These are phyloP conservation scores for Nyctalus aviator DNA, from an alignment of 2,797 vertebrate genomes.

Conservation along the genomic window DNA sequence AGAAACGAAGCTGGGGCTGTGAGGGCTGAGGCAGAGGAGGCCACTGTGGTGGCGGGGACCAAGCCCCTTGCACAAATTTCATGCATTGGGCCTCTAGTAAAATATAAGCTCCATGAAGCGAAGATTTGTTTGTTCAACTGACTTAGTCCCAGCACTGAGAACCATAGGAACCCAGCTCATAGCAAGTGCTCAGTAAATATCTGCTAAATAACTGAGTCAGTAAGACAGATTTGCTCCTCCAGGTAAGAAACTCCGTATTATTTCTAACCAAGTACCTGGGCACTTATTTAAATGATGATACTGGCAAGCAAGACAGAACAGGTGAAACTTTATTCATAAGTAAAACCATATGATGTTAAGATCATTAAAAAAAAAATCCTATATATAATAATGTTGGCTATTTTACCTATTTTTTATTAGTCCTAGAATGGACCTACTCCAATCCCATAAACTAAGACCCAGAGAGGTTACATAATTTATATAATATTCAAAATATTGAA, in stretches of 20 bases:
- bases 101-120: constrained; percentile 24
- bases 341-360: constrained; percentile 38
- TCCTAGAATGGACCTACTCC: not conserved
- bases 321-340: not conserved
- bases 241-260: not conserved
- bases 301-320: not conserved
- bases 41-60: too few relatives aligned
- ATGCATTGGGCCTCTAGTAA: not conserved
- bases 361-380: not conserved
- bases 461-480: not conserved
- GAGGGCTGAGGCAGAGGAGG: too few relatives aligned
- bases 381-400: not conserved
- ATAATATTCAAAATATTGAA: not conserved
- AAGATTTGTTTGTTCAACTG: not conserved
- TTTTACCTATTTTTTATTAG: not conserved
- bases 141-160: constrained; percentile 6
- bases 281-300: constrained; percentile 17
- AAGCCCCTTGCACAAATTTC: too few relatives aligned
- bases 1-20: too few relatives aligned
- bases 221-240: not conserved
- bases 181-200: not conserved
- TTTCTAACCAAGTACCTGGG: not conserved
- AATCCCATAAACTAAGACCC: constrained; percentile 33
- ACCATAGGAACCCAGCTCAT: not conserved
- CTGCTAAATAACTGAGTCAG: constrained; percentile 17